These are phyloP conservation scores for Catharus bicknelli DNA, from an alignment of 2,113 vertebrate genomes.

Conservation along the genomic window DNA sequence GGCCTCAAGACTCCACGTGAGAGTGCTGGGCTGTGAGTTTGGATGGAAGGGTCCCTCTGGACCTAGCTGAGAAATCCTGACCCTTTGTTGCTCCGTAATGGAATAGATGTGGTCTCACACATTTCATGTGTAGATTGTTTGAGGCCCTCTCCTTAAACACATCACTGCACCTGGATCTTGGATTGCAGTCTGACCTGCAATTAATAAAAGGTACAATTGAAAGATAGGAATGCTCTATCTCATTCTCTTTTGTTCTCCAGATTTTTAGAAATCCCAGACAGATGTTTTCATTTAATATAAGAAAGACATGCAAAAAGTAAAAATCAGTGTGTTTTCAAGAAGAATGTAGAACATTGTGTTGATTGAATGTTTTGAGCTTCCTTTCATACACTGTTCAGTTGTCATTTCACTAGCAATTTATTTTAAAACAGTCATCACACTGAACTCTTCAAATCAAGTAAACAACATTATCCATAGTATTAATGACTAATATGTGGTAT, in stretches of 20 bases:
- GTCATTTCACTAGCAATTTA: neutral
- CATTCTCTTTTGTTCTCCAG: slow-evolving; percentile 11
- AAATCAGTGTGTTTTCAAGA: neutral
- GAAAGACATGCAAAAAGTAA: neutral
- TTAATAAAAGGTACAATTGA: slow-evolving; percentile 10
- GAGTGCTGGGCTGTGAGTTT: neutral
- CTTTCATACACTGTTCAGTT: neutral
- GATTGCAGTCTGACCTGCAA: neutral
- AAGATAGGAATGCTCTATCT: neutral
- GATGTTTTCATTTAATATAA: slow-evolving; percentile 31
- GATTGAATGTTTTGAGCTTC: neutral
- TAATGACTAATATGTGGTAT: neutral
- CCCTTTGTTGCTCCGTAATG: neutral
- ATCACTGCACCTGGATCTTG: neutral
- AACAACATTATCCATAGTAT: neutral
- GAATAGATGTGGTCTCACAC: neutral
- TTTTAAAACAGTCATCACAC: neutral
- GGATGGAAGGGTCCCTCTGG: neutral
- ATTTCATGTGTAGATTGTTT: neutral
- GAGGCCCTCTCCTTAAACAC: neutral
- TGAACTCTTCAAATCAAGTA: neutral
- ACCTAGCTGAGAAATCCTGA: neutral
- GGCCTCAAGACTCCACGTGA: neutral
- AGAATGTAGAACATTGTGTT: neutral
- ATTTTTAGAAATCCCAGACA: slow-evolving; percentile 27